Conservation (phyloP, 2,888 invertebrate species). For the Andrena bucephala region DNA sequence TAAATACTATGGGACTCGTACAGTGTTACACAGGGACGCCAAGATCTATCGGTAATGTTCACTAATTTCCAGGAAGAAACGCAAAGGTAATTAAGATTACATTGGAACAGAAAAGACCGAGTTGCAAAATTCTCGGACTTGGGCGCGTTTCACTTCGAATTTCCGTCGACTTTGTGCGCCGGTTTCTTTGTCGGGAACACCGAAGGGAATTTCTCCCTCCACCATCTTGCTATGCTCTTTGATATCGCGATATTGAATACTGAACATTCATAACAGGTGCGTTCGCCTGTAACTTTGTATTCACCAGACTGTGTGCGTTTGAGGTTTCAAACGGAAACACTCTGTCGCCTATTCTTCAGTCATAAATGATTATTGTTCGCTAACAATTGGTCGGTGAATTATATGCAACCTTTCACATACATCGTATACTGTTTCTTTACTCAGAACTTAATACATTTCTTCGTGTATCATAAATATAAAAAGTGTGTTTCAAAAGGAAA, state of each 20-base stretch:
- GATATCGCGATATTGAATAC: slow-evolving; percentile 75
- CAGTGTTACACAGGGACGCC: not conserved
- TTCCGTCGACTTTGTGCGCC: slow-evolving; percentile 60
- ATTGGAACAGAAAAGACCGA: slow-evolving; percentile 7
- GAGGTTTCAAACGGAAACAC: slow-evolving; percentile 70
- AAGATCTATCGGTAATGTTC: not conserved
- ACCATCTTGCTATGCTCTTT: slow-evolving; percentile 68
- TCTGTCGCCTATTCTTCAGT: slow-evolving; percentile 34
- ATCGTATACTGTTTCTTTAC: no score
- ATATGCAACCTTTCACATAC: no score
- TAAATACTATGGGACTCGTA: not conserved
- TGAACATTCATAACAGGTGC: slow-evolving; percentile 73
- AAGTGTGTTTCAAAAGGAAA: no score
- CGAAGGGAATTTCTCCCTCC: slow-evolving; percentile 60
- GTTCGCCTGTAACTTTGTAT: slow-evolving; percentile 68
- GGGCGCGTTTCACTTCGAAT: slow-evolving; percentile 51
- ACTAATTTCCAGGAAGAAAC: not conserved
- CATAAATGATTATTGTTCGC: slow-evolving; percentile 24
- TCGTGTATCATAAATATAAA: no score
- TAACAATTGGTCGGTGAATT: not conserved
- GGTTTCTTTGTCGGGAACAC: slow-evolving; percentile 61
- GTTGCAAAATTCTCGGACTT: slow-evolving; percentile 45
- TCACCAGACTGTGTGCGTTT: slow-evolving; percentile 54
- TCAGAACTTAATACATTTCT: no score
- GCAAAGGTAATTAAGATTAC: slow-evolving; percentile 6